Base-by-base conservation (phyloP, 2,797 vertebrate genomes). In the Cirrhinus mrigala region DNA sequence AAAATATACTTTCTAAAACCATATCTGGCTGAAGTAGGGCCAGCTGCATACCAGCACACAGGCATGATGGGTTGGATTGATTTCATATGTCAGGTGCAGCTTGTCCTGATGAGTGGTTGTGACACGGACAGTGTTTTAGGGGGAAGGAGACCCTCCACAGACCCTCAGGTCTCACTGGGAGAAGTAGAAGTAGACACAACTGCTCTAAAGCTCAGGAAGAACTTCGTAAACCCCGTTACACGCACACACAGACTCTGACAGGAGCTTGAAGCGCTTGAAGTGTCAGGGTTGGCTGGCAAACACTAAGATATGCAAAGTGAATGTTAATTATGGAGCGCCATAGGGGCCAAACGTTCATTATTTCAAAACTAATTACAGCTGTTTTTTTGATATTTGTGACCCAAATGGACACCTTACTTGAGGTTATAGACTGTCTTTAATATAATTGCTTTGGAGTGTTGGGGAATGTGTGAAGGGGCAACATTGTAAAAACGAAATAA, bases 301-400 rank as follows among this genome's bases (percentile, higher is more conserved):
- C 89, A 92, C 90, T 91, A 92, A 83, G 85, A 82, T 81, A 88
- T 76, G 85, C 91, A 90, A 92, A 93, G 92, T 92, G 92, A 91
- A 92, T 92, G 90, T 94, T 92, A 92, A 95, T 94, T 94, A 93
- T 91, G 91, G 89, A 84, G 88, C 48, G 87, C 93, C 93, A 92
- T 88, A 84, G 85, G 92, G 93, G 79, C 82, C 79, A 75, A 79
- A 81, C 81, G 83, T 87, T 90, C 82, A 88, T 88, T 85, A 89
- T 89, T 94, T 92, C 93, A 92, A 88, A 91, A 93, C 90, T 94
- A 94, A 95, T 94, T 93, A 94, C 88, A 82, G 89, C 86, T 86
- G 81, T 91, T 87, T 75, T 88, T 89, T 76, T 62, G 4, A 33
- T 87, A 79, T 88, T 86, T 86, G 79, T 88, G 86, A 87, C 89